Percentiles rank a stretch among this genome's conserved stretches.
These are phyloP conservation scores for Telmatherina bonti DNA, from an alignment of 2,797 vertebrate genomes.

Conservation along the genomic window DNA sequence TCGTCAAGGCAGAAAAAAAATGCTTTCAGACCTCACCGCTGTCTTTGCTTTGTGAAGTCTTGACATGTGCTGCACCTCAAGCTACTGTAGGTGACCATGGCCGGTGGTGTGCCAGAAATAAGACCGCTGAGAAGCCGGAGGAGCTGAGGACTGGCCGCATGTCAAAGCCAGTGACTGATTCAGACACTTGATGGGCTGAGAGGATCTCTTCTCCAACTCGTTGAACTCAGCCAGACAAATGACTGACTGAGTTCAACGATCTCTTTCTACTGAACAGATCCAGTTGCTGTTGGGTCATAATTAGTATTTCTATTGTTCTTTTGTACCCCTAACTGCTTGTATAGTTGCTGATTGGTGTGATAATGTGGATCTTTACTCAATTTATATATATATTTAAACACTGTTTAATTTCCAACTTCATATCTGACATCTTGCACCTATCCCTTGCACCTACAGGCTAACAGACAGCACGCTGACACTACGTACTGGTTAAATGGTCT, in stretches of 20 bases:
- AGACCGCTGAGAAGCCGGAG: neutral
- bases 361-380: neutral
- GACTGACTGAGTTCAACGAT: too few species aligned
- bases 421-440: neutral
- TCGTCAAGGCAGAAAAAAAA: conserved; percentile 48
- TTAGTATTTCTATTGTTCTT: neutral
- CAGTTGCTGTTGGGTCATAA: neutral
- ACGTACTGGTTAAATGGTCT: neutral
- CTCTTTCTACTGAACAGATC: neutral
- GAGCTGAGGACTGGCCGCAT: neutral
- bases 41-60: conserved; percentile 64
- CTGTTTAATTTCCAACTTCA: too few species aligned
- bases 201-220: neutral
- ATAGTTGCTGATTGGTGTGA: neutral
- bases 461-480: neutral
- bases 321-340: neutral
- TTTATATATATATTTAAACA: too few species aligned
- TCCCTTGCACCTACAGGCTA: neutral
- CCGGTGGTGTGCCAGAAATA: neutral
- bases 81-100: conserved; percentile 12
- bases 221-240: neutral
- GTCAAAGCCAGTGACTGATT: neutral
- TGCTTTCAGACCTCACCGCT: conserved; percentile 58
- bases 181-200: neutral
- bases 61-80: conserved; percentile 44